Conservation (phyloP, 2,888 invertebrate species). For the Sinotaia quadrata region DNA sequence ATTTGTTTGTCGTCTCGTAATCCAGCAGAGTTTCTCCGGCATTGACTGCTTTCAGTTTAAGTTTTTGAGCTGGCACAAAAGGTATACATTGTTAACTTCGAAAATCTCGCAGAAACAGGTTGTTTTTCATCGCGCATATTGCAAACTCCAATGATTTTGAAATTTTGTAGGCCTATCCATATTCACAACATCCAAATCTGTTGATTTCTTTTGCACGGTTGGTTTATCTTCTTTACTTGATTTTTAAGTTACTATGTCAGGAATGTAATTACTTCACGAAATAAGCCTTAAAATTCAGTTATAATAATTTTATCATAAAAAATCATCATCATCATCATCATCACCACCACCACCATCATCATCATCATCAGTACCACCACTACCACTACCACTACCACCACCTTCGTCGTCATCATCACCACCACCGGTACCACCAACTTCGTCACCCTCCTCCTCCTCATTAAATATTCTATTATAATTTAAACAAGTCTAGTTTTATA, state of each 20-base stretch:
- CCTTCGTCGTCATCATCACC: not conserved
- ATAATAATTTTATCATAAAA: too few relatives aligned
- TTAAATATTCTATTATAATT: not conserved
- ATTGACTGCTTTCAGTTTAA: constrained; percentile 18
- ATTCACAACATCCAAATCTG: too few relatives aligned
- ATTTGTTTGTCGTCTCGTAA: constrained; percentile 27
- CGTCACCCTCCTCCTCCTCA: not conserved
- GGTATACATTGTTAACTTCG: too few relatives aligned
- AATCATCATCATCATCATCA: not conserved
- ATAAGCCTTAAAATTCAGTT: too few relatives aligned
- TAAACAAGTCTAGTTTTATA: too few relatives aligned
- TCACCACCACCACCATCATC: not conserved
- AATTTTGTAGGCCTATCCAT: too few relatives aligned
- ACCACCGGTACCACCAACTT: not conserved
- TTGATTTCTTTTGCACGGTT: too few relatives aligned
- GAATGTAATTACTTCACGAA: not conserved
- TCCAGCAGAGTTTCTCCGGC: constrained; percentile 24
- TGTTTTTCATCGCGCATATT: too few relatives aligned
- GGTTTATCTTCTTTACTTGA: too few relatives aligned
- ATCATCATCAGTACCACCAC: not conserved
- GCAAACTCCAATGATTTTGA: too few relatives aligned
- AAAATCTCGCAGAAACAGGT: too few relatives aligned
- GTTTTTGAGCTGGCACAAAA: constrained; percentile 9
- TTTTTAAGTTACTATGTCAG: not conserved
- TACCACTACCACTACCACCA: not conserved